phyloP scores from a whole-genome alignment of 1,140 invertebrate genomes.

The Cherax quadricarinatus region DNA sequence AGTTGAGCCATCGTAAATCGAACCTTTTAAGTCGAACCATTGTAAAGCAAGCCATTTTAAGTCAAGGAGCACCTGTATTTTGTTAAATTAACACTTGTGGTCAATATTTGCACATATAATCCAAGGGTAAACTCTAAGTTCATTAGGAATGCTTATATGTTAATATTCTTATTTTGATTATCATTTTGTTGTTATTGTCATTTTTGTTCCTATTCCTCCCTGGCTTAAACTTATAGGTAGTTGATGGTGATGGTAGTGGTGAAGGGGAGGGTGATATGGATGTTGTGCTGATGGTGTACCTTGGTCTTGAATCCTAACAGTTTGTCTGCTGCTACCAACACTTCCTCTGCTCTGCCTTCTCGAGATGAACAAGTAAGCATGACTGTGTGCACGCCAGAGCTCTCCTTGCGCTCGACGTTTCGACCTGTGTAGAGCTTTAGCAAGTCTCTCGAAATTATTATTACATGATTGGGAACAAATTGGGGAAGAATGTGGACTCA shows the following conservation, averaged over 20 bases:
- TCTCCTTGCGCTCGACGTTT: no score
- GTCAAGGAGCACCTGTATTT: no score
- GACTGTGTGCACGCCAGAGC: neutral
- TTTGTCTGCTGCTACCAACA: conserved; percentile 48
- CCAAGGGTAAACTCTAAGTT: conserved; percentile 14
- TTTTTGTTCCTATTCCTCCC: conserved; percentile 4
- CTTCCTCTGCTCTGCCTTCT: conserved; percentile 46
- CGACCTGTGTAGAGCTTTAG: no score
- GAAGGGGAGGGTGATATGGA: conserved; percentile 36
- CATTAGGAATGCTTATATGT: neutral
- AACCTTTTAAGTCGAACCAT: no score
- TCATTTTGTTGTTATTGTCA: conserved; percentile 5
- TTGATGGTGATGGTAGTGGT: conserved; percentile 37
- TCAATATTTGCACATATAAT: neutral
- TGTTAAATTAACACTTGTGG: no score
- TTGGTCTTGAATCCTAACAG: conserved; percentile 33
- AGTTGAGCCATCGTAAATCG: no score
- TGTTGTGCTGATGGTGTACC: conserved; percentile 44
- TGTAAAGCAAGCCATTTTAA: no score
- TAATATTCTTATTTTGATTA: neutral
- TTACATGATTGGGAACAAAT: no score
- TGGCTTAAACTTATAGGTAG: conserved; percentile 22
- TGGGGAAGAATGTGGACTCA: no score
- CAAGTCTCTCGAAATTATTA: no score
- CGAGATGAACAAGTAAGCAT: conserved; percentile 40